phyloP scores from a whole-genome alignment of 2,888 invertebrate genomes.

The Encarsia formosa region DNA sequence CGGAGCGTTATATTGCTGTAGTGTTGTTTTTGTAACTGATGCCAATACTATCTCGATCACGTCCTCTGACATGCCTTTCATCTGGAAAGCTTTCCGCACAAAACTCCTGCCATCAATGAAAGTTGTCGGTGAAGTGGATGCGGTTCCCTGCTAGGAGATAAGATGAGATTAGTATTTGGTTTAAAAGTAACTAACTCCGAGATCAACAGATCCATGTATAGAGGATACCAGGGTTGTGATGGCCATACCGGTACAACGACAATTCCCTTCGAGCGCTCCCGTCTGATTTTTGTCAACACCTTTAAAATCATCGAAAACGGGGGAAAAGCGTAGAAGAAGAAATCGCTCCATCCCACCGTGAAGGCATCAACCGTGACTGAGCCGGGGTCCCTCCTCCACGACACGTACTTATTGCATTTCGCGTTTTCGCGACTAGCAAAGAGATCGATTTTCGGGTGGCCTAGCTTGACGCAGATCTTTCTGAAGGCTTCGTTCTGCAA shows the following conservation, averaged over 20 bases:
- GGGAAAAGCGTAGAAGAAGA: conserved; percentile 17
- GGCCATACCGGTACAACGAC: conserved; percentile 1
- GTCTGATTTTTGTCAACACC: conserved; percentile 14
- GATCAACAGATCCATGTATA: not conserved
- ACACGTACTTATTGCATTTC: conserved; percentile 14
- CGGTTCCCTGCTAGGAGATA: not conserved
- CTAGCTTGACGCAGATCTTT: conserved; percentile 8
- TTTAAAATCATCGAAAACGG: conserved; percentile 12
- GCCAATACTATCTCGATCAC: not conserved
- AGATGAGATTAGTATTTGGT: not conserved
- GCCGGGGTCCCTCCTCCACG: conserved; percentile 15
- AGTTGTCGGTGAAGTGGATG: not conserved
- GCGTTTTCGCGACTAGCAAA: conserved; percentile 22
- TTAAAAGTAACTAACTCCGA: not conserved
- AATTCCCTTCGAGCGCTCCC: not conserved
- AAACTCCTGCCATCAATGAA: not conserved
- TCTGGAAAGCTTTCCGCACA: not conserved
- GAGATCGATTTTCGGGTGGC: conserved; percentile 14
- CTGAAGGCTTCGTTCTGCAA: conserved; percentile 11
- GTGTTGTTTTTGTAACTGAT: not conserved
- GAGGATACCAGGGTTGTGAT: conserved; percentile 24
- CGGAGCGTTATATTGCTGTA: not conserved
- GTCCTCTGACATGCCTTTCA: not conserved
- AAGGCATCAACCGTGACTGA: conserved; percentile 21
- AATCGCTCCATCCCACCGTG: conserved; percentile 14